A percentile compares a stretch with the other conserved stretches of the same genome.
phyloP scores from a whole-genome alignment of 2,113 vertebrate genomes.

The Beaufortia kweichowensis region DNA sequence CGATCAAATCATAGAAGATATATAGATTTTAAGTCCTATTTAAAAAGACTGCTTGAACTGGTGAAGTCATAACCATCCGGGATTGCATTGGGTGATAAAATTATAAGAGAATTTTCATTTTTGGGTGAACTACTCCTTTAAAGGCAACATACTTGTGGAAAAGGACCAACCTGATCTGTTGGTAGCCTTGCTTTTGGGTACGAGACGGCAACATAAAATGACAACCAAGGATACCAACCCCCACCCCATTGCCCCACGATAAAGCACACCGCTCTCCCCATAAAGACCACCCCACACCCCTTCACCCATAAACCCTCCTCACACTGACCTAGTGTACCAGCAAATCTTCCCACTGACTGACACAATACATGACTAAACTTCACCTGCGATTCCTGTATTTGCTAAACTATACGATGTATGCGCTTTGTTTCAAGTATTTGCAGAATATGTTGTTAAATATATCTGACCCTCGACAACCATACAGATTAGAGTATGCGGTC shows the following conservation, averaged over 20 bases:
- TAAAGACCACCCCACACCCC: constrained; percentile 27
- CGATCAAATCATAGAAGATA: no score
- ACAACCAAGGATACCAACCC: constrained; percentile 29
- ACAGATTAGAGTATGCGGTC: neutral
- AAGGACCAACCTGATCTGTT: neutral
- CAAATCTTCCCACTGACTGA: neutral
- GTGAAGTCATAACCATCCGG: no score
- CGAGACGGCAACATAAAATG: constrained; percentile 10
- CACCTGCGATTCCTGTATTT: no score
- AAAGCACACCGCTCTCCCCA: constrained; percentile 42
- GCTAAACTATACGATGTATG: no score
- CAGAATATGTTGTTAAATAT: neutral
- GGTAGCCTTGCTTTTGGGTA: neutral
- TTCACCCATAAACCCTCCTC: neutral
- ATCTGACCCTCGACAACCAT: neutral
- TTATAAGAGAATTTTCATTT: no score
- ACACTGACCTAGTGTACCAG: neutral
- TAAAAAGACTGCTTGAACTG: no score
- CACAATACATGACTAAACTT: neutral
- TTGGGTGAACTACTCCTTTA: no score
- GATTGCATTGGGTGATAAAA: no score
- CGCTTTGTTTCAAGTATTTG: neutral
- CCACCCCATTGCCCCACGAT: constrained; percentile 3
- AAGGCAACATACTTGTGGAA: no score
- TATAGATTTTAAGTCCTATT: no score